These are phyloP conservation scores for Dendrolimus kikuchii DNA, from an alignment of 1,140 invertebrate genomes.

Conservation along the genomic window DNA sequence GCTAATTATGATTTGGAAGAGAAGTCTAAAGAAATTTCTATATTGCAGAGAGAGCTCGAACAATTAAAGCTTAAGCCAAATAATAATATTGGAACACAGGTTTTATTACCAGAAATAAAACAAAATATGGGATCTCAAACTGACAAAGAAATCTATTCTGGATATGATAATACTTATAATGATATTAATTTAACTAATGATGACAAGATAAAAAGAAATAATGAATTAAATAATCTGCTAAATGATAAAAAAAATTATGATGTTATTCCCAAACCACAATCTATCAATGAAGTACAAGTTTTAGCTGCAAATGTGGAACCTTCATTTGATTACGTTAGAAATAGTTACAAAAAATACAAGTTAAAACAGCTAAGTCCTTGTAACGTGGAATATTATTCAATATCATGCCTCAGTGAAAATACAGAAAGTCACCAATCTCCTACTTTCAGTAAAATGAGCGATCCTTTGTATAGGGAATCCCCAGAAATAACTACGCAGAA, in stretches of 20 bases:
- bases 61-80: constrained; percentile 25
- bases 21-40: constrained; percentile 32
- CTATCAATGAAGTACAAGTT: constrained; percentile 41
- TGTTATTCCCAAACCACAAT: constrained; percentile 14
- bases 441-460: constrained; percentile 1
- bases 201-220: not conserved
- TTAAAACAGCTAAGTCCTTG: constrained; percentile 32
- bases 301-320: constrained; percentile 33
- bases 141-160: not conserved
- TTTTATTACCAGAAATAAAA: not conserved
- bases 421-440: constrained; percentile 1
- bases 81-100: constrained; percentile 8
- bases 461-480: not conserved
- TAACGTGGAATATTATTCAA: constrained; percentile 41
- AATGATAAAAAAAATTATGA: constrained; percentile 1
- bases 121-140: constrained; percentile 10
- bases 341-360: constrained; percentile 43
- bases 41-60: constrained; percentile 24
- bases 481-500: not conserved
- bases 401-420: constrained; percentile 19
- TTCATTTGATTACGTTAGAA: constrained; percentile 31
- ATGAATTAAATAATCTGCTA: too few species aligned
- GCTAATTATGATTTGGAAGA: constrained; percentile 19
- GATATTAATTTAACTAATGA: not conserved
- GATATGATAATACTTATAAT: not conserved